Evolutionary conservation across 2,797 vertebrate genomes (phyloP).

Genomic region (Leptodactylus fallax): DNA sequence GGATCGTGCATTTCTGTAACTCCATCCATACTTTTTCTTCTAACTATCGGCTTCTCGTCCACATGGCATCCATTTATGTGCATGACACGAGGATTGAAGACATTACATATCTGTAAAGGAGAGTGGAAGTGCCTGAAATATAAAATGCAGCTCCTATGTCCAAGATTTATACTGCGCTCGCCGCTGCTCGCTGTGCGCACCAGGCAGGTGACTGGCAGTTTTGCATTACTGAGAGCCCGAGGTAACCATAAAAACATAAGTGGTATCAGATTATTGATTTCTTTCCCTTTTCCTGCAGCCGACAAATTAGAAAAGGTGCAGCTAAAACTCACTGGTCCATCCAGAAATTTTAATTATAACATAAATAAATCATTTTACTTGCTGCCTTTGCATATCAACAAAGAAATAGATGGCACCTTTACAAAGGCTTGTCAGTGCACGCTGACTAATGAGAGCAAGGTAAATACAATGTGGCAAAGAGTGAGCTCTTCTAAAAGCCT

Average conservation of each 20-base stretch:
- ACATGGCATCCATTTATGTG: neutral
- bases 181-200: slow-evolving; percentile 16
- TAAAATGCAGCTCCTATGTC: slow-evolving; percentile 13
- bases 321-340: slow-evolving; percentile 75
- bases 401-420: slow-evolving; percentile 77
- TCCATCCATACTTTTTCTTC: neutral
- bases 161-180: slow-evolving; percentile 68
- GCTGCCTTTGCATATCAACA: slow-evolving; percentile 77
- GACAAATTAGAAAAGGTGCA: slow-evolving; percentile 77
- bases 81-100: neutral
- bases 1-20: neutral
- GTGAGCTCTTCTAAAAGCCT: slow-evolving; percentile 75
- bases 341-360: slow-evolving; percentile 84
- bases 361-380: slow-evolving; percentile 81
- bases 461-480: slow-evolving; percentile 73
- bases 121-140: slow-evolving; percentile 66
- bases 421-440: slow-evolving; percentile 76
- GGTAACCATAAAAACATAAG: slow-evolving; percentile 70
- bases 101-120: slow-evolving; percentile 53
- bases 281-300: slow-evolving; percentile 63
- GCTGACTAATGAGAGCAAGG: slow-evolving; percentile 75
- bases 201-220: slow-evolving; percentile 71
- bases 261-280: slow-evolving; percentile 69
- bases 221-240: slow-evolving; percentile 66
- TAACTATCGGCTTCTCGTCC: too few species aligned